Evolutionary conservation across 2,888 invertebrate genomes (phyloP).

Genomic region (Pristionchus fissidentatus): DNA sequence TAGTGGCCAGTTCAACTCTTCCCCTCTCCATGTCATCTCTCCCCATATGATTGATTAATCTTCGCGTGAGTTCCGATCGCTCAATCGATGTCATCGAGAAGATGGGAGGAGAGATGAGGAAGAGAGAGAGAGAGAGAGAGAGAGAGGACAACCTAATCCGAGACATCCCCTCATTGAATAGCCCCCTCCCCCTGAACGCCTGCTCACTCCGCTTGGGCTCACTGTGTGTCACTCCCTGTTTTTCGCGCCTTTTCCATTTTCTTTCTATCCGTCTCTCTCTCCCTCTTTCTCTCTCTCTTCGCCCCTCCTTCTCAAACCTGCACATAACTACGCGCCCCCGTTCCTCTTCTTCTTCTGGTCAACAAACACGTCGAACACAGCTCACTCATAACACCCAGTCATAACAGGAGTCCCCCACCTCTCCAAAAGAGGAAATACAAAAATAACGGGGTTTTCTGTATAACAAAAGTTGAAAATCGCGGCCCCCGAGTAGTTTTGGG

Average conservation of each 20-base stretch:
- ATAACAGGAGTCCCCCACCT: no score
- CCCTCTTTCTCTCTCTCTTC: not conserved
- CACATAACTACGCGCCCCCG: not conserved
- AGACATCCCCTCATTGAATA: conserved; percentile 37
- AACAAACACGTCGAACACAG: no score
- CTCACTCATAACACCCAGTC: no score
- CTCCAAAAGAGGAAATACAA: no score
- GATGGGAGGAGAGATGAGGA: no score
- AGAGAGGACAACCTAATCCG: conserved; percentile 35
- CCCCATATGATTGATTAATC: conserved; percentile 35
- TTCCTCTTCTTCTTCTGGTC: no score
- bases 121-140: conserved; percentile 24
- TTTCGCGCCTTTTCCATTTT: conserved; percentile 7
- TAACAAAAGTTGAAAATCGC: no score
- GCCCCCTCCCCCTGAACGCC: not conserved
- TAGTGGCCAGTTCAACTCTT: conserved; percentile 30
- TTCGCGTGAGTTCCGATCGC: conserved; percentile 31
- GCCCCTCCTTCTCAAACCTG: not conserved
- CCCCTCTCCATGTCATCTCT: not conserved
- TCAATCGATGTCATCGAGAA: conserved; percentile 42
- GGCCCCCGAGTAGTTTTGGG: no score
- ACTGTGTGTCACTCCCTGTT: not conserved
- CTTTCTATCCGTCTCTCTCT: not conserved
- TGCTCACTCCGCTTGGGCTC: not conserved
- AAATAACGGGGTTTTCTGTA: no score